Conservation (phyloP, 2,797 vertebrate genomes). For the Karalla daura region DNA sequence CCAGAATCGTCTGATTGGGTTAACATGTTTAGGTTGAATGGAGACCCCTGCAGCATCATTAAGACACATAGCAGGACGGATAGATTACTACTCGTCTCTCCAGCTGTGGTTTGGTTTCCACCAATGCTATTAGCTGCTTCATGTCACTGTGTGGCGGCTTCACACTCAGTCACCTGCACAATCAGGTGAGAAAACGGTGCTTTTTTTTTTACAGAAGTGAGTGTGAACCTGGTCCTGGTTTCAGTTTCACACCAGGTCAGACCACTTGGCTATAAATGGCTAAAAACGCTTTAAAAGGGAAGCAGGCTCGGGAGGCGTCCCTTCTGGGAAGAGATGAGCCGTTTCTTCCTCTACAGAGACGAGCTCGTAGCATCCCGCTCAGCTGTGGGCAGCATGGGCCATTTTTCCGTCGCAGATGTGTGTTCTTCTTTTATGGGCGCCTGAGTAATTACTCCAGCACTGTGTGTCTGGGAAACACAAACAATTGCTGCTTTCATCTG, state of each 20-base stretch:
- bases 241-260: too few species aligned
- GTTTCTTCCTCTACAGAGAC: background rate
- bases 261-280: too few species aligned
- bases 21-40: too few species aligned
- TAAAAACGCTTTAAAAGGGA: background rate
- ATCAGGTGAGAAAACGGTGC: too few species aligned
- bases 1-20: too few species aligned
- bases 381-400: background rate
- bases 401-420: background rate
- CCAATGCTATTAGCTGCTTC: too few species aligned
- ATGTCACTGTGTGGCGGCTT: too few species aligned
- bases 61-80: too few species aligned
- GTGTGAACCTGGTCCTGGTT: background rate
- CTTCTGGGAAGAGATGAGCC: background rate
- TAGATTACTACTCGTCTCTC: too few species aligned
- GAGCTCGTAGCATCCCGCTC: background rate
- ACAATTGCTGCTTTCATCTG: background rate
- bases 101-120: too few species aligned
- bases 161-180: too few species aligned
- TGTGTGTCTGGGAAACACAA: slow-evolving; percentile 3
- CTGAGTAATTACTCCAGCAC: background rate
- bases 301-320: background rate
- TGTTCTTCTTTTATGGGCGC: background rate
- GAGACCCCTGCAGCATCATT: too few species aligned
- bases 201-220: background rate